These are phyloP conservation scores for Sinonovacula constricta DNA, from an alignment of 1,140 invertebrate species.

Conservation along the genomic window DNA sequence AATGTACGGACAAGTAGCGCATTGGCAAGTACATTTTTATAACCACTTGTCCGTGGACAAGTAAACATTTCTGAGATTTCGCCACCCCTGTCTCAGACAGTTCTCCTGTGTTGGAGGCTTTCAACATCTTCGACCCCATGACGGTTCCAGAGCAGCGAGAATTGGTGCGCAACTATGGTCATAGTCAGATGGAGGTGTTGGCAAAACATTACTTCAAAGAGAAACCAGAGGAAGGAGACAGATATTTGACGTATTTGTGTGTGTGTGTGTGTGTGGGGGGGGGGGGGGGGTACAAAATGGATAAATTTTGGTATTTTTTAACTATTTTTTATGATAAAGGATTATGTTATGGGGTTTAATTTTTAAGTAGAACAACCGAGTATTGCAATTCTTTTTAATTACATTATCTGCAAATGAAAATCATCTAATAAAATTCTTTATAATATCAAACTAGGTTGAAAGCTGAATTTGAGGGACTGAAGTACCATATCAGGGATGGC, in stretches of 20 bases:
- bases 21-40: too few species aligned
- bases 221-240: background rate
- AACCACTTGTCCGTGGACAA: too few species aligned
- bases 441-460: background rate
- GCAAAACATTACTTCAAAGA: slow-evolving; percentile 11
- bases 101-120: background rate
- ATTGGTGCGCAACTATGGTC: background rate
- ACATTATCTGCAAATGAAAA: too few species aligned
- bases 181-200: background rate
- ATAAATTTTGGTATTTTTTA: too few species aligned
- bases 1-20: too few species aligned
- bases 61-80: too few species aligned
- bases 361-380: too few species aligned
- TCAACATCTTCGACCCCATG: background rate
- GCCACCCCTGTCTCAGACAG: background rate
- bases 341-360: too few species aligned
- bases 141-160: background rate
- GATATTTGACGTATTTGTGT: background rate
- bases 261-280: background rate
- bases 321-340: too few species aligned
- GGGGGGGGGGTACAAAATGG: too few species aligned
- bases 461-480: slow-evolving; percentile 9
- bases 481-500: slow-evolving; percentile 13
- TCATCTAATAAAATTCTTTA: too few species aligned
- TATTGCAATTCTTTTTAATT: too few species aligned